Evolutionary conservation across 1,140 invertebrate species (phyloP), one percentile per base, ranked within the genome.

Genomic region (Sycobia sp.): DNA sequence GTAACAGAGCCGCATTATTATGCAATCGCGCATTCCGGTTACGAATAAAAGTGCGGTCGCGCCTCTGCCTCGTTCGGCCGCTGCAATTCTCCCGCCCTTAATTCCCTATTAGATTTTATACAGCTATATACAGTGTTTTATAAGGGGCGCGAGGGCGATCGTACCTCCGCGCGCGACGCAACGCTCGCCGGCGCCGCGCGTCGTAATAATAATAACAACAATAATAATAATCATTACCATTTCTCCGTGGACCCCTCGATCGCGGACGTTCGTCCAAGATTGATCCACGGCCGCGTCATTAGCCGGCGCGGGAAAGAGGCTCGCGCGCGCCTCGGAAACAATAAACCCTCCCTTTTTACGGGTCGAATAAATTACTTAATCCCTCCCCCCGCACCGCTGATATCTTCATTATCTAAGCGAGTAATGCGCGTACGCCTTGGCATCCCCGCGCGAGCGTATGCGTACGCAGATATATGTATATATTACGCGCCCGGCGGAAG

Each of bases 381-480:
- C 18, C 55, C 41, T 20, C 27, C 18, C 10, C 47, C 47, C 16
- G 23, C 39, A 11, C 13, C 11, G 4, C 22, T 38, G 58, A 61
- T 61, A 61, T 61, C 58, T 61, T 61, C 58, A 61, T 61, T 61
- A 61, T 51, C 47, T 59, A 58, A 58, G 32, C 55, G 46, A 50
- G 57, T 59, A 47, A 57, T 47, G 43, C 27, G 43, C 55, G 55
- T 36, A 47, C 55, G 55, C 55, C 16, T 47, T 4, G 55, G 55
- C 43, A 47, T 57, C 29, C 43, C 18, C 29, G 29, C 29, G 14
- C 5, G 39, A 9, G n/a, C 4, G 18, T 23, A n/a, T n/a, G n/a
- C n/a, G n/a, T n/a, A n/a, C n/a, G n/a, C 29, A 4, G 29, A 38
- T 27, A 32, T n/a, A 27, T 32, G 36, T 36, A 32, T 36, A n/a